Evolutionary conservation across 2,797 vertebrate species (phyloP), one percentile per base, ranked within the genome.

Genomic region (Micromesistius poutassou): DNA sequence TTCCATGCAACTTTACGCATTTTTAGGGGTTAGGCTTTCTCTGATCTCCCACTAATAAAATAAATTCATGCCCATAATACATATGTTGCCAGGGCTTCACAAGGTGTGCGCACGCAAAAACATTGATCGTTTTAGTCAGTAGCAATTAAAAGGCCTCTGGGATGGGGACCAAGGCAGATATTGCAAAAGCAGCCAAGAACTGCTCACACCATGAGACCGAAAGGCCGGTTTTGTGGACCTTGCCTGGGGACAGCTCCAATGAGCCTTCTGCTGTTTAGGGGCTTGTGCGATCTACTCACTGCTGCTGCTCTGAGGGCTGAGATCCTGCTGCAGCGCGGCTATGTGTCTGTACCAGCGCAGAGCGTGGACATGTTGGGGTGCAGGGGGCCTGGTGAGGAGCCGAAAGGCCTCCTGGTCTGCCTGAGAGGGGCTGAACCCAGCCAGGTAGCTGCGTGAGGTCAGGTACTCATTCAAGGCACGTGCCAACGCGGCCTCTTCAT

Each of bases 261-360:
- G 25, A 74, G 38, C 38, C 25, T 10, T 14, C 40, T 1, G 4
- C 76, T 79, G 74, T 74, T 77, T 38, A 35, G 50, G 38, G 82
- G 79, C 87, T 80, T 30, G 31, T 38, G 0, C 87, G 5, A 85
- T 85, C 84, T 93, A 90, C 91, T 93, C 94, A 93, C 79, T 70
- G 92, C 89, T 91, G 91, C 89, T 91, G 91, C 89, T 81, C 78
- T 94, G 87, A 88, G 93, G 93, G 94, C 89, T 92, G 88, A 82
- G 75, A 78, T 94, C 92, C 89, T 89, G 92, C 94, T 94, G 96
- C 92, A 98, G 92, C 83, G 96, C 92, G 72, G 94, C 93, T 93
- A 98, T 94, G 93, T 98, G 97, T 90, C 95, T 96, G 95, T 96
- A 97, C 97, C 97, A 98, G 90, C 97, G 96, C 91, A 96, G 94